Evolutionary conservation across 2,797 vertebrate species (phyloP).

Genomic region (Sebastiscus tertius): DNA sequence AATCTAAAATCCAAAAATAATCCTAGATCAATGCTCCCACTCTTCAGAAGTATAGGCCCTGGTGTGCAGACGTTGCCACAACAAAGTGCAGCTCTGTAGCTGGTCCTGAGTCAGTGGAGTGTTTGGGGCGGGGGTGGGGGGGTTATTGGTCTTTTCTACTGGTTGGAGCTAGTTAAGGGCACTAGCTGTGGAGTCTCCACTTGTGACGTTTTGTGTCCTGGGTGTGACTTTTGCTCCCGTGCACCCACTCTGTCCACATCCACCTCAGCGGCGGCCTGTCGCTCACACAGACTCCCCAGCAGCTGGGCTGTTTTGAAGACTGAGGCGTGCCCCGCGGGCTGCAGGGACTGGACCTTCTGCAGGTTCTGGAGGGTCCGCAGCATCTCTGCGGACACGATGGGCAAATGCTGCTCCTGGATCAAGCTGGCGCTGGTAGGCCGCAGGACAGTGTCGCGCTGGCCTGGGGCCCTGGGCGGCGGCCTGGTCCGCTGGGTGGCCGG

Average conservation of each 20-base stretch:
- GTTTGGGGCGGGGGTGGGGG: not conserved
- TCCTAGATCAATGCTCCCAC: constrained; percentile 6
- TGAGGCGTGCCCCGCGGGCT: constrained; percentile 86
- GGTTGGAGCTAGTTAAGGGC: constrained; percentile 85
- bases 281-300: constrained; percentile 86
- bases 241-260: constrained; percentile 18
- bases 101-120: constrained; percentile 75
- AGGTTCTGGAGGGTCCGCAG: constrained; percentile 90
- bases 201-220: constrained; percentile 82
- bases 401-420: constrained; percentile 87
- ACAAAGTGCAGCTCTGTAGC: constrained; percentile 41
- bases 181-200: constrained; percentile 89
- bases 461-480: not conserved
- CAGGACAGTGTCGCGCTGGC: constrained; percentile 60
- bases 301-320: constrained; percentile 95
- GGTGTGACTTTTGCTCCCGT: constrained; percentile 64
- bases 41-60: constrained; percentile 5
- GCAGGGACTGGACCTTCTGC: constrained; percentile 86
- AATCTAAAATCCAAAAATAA: constrained; percentile 8
- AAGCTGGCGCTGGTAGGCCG: constrained; percentile 82
- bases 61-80: constrained; percentile 18
- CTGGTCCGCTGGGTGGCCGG: constrained; percentile 63
- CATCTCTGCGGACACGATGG: constrained; percentile 89
- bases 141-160: constrained; percentile 74
- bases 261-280: constrained; percentile 78